These are phyloP conservation scores for Ips typographus DNA, from an alignment of 1,140 invertebrate genomes.

Conservation along the genomic window DNA sequence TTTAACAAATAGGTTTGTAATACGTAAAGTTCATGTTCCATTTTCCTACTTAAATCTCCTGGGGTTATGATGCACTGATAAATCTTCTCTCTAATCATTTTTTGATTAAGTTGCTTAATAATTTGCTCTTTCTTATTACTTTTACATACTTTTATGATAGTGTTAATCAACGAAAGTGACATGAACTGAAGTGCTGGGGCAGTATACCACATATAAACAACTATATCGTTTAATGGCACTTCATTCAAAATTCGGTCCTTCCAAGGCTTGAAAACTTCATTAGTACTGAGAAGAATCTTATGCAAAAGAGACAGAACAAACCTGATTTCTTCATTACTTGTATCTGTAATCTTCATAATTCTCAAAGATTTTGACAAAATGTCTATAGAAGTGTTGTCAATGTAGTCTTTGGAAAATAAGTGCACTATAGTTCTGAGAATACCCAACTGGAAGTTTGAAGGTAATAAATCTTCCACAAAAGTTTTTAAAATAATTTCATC, in stretches of 20 bases:
- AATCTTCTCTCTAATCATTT: slow-evolving; percentile 41
- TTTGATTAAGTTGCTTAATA: slow-evolving; percentile 45
- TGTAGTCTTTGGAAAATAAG: slow-evolving; percentile 40
- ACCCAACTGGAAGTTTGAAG: slow-evolving; percentile 35
- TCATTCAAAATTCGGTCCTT: slow-evolving; percentile 41
- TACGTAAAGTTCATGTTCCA: slow-evolving; percentile 47
- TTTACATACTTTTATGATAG: slow-evolving; percentile 42
- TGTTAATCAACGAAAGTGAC: slow-evolving; percentile 42
- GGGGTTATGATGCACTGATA: slow-evolving; percentile 44
- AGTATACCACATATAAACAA: slow-evolving; percentile 34
- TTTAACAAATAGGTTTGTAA: slow-evolving; percentile 45
- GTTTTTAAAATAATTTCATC: slow-evolving; percentile 33
- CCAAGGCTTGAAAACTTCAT: slow-evolving; percentile 37
- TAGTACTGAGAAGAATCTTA: slow-evolving; percentile 41
- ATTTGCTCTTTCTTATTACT: slow-evolving; percentile 40
- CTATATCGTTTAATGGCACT: slow-evolving; percentile 36
- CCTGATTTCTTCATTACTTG: slow-evolving; percentile 33
- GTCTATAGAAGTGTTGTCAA: slow-evolving; percentile 31
- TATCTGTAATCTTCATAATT: slow-evolving; percentile 37
- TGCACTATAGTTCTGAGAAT: slow-evolving; percentile 42
- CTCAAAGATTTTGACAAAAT: slow-evolving; percentile 41
- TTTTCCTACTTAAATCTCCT: slow-evolving; percentile 36
- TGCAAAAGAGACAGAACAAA: slow-evolving; percentile 42
- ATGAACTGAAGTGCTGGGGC: slow-evolving; percentile 40
- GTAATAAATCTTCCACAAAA: slow-evolving; percentile 32